Base-by-base conservation (phyloP, 1,140 invertebrate species). In the Parasteatoda tepidariorum region DNA sequence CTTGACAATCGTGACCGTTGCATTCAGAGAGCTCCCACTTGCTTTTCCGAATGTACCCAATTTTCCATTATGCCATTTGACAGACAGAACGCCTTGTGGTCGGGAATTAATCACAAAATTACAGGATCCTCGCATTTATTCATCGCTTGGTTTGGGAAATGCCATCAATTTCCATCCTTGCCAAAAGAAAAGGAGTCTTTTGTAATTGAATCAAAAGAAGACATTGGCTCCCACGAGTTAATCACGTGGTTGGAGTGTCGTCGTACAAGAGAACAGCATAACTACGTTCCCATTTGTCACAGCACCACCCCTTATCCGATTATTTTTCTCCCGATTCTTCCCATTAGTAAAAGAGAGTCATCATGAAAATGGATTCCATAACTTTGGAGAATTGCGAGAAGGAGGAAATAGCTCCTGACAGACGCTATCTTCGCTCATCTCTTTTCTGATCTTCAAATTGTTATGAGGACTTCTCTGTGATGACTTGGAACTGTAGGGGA, bases 121-220 rank as follows among this genome's bases (percentile, higher is more conserved):
- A 61, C 48, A 71, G 48, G 62, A 31, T 57, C 54, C 62, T 31
- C 64, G 48, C 76, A 79, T 79, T 79, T 79, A 79, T 79, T 68
- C 62, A 64, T 34, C 48, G 68, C 38, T 48, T 48, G 38, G 18
- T n/a, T n/a, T 48, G 38, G 41, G 28, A 54, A 28, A 15, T 64
- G 41, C 54, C 78, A 79, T 79, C 76, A 67, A 79, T 71, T 61
- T 62, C 66, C 78, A 82, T 82, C 48, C 24, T 31, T 26, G 1
- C 38, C 38, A 48, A 41, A 75, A 75, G 59, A 59, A 64, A 64
- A 79, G 48, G 30, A 76, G 30, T 41, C 76, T 68, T 71, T 82
- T 71, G 66, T 82, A 82, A 82, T 82, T 71, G 78, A 82, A 82
- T 82, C 78, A 82, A 71, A 82, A 82, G 78, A 82, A 82, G 78